Percentiles rank a stretch among this genome's conserved stretches.
These are phyloP conservation scores for Phalacrocorax carbo DNA, from an alignment of 2,113 vertebrate species.

Conservation along the genomic window DNA sequence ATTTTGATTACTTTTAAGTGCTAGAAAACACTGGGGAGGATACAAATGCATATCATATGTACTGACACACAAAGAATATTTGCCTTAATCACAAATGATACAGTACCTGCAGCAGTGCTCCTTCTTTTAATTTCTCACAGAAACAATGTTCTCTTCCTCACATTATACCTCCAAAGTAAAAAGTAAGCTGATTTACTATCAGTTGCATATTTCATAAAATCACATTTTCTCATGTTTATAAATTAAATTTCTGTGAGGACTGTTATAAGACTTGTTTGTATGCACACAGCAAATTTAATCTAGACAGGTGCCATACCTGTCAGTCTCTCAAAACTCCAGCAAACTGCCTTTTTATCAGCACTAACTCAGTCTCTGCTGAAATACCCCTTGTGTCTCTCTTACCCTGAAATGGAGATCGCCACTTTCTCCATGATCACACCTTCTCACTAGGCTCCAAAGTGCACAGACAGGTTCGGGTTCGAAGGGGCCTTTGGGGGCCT, in stretches of 20 bases:
- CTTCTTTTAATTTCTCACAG: neutral
- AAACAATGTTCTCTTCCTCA: neutral
- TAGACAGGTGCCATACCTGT: neutral
- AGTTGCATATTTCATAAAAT: neutral
- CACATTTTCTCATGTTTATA: conserved; percentile 10
- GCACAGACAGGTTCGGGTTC: neutral
- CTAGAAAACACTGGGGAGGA: neutral
- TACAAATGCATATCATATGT: neutral
- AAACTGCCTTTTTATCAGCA: neutral
- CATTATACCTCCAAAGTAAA: neutral
- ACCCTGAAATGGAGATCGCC: neutral
- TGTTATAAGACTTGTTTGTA: neutral
- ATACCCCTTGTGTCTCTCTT: neutral
- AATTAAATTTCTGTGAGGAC: neutral
- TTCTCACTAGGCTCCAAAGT: neutral
- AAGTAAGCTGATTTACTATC: conserved; percentile 3
- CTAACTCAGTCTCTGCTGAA: neutral
- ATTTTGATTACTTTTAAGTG: conserved; percentile 22
- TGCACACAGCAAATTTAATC: neutral
- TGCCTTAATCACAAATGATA: neutral
- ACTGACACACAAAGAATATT: neutral
- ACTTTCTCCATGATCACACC: neutral
- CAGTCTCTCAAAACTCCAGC: neutral
- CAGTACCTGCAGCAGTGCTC: neutral
- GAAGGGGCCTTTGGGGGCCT: neutral